Conservation (phyloP, 2,113 vertebrate genomes). For the Pterocles orientalis region DNA sequence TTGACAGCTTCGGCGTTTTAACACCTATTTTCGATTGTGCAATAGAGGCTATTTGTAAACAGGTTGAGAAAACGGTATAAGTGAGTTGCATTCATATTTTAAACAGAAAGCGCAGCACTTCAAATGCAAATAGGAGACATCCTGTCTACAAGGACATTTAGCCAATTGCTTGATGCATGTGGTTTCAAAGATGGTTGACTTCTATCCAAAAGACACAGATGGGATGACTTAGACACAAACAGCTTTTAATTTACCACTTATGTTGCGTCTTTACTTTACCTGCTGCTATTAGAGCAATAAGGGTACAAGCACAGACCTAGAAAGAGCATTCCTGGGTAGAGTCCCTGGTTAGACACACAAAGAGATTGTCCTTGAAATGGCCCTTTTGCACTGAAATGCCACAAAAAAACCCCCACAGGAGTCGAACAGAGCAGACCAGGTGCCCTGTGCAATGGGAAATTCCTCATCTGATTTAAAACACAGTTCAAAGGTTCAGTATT, state of each 20-base stretch:
- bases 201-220: slow-evolving; percentile 79
- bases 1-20: slow-evolving; percentile 48
- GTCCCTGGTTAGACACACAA: background rate
- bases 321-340: slow-evolving; percentile 67
- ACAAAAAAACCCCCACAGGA: background rate
- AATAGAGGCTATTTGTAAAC: slow-evolving; percentile 66
- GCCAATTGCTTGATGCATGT: slow-evolving; percentile 79
- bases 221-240: slow-evolving; percentile 81
- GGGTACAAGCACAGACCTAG: slow-evolving; percentile 55
- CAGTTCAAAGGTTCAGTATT: background rate
- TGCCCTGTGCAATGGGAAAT: background rate
- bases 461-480: slow-evolving; percentile 32
- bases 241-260: slow-evolving; percentile 77
- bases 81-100: slow-evolving; percentile 71
- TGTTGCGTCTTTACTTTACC: slow-evolving; percentile 69
- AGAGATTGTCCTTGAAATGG: slow-evolving; percentile 1
- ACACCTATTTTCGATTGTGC: slow-evolving; percentile 59
- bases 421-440: background rate
- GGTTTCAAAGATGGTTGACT: slow-evolving; percentile 75
- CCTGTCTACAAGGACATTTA: slow-evolving; percentile 75
- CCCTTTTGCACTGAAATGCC: background rate
- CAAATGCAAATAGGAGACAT: slow-evolving; percentile 81
- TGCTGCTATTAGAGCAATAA: slow-evolving; percentile 60
- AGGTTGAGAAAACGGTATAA: slow-evolving; percentile 66
- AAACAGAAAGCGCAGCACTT: slow-evolving; percentile 69